These are phyloP conservation scores for Calliopsis andreniformis DNA, from an alignment of 1,140 invertebrate species.

Conservation along the genomic window DNA sequence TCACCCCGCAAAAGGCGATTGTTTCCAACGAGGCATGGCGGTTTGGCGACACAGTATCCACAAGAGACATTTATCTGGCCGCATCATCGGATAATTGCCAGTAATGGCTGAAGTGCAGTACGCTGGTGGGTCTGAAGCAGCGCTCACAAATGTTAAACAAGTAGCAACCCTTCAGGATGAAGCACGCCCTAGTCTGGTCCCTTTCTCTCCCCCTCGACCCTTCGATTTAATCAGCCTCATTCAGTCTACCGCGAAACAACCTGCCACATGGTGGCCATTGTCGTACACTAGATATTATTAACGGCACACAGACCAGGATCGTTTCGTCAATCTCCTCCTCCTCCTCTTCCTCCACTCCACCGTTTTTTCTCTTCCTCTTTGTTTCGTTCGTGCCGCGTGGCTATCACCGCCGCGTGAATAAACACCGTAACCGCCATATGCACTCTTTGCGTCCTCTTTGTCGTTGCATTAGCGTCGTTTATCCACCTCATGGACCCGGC, in stretches of 20 bases:
- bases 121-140: conserved; percentile 30
- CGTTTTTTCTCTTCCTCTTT: conserved; percentile 20
- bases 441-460: conserved; percentile 54
- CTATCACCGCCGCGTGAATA: conserved; percentile 59
- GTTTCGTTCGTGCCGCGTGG: neutral
- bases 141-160: conserved; percentile 58
- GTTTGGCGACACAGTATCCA: neutral
- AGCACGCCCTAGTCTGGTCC: conserved; percentile 50
- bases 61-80: conserved; percentile 24
- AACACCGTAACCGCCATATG: conserved; percentile 58
- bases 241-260: conserved; percentile 74
- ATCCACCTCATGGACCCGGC: conserved; percentile 28
- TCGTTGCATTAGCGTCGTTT: conserved; percentile 54
- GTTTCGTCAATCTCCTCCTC: conserved; percentile 43
- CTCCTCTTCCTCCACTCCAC: neutral
- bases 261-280: conserved; percentile 73
- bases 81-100: conserved; percentile 38
- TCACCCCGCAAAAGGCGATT: neutral
- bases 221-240: conserved; percentile 75
- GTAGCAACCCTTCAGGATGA: conserved; percentile 63
- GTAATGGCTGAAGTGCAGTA: conserved; percentile 23
- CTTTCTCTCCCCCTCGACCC: conserved; percentile 55
- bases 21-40: neutral
- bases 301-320: conserved; percentile 50
- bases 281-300: conserved; percentile 63